Evolutionary conservation across 2,113 vertebrate genomes (phyloP).

Genomic region (Tachysurus fulvidraco): DNA sequence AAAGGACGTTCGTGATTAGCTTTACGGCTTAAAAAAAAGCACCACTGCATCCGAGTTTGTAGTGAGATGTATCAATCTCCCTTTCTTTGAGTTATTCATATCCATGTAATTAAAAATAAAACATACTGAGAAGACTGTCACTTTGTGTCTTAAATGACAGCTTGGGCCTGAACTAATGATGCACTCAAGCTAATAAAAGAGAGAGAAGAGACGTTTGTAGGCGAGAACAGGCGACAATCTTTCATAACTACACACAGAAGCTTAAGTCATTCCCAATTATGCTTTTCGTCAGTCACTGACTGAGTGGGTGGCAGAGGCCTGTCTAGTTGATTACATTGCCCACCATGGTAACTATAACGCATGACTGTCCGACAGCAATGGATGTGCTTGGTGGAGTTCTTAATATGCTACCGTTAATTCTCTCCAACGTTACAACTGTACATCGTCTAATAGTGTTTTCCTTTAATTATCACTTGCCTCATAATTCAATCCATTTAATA

Average conservation of each 20-base stretch:
- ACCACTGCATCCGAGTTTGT: background rate
- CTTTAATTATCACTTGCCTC: background rate
- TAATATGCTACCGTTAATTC: background rate
- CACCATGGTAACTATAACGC: constrained; percentile 19
- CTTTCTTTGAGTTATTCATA: background rate
- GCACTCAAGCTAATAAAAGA: constrained; percentile 22
- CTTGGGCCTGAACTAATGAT: constrained; percentile 44
- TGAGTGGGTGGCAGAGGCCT: constrained; percentile 33
- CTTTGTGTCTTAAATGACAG: constrained; percentile 31
- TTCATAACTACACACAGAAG: constrained; percentile 38
- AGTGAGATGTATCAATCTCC: background rate
- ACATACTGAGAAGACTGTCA: constrained; percentile 8
- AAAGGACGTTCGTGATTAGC: constrained; percentile 2
- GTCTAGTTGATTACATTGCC: constrained; percentile 38
- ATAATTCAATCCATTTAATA: background rate
- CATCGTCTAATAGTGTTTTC: too few species aligned
- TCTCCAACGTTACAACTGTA: background rate
- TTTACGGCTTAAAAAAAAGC: too few species aligned
- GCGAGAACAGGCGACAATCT: constrained; percentile 21
- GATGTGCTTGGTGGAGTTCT: constrained; percentile 8
- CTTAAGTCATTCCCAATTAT: constrained; percentile 38
- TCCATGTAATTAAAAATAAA: background rate
- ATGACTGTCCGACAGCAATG: constrained; percentile 23
- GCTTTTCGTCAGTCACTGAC: constrained; percentile 43
- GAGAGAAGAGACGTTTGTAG: constrained; percentile 17